A percentile compares a stretch with the other conserved stretches of the same genome.
These are phyloP conservation scores for Cetonia aurata DNA, from an alignment of 2,888 invertebrate species.

Conservation along the genomic window DNA sequence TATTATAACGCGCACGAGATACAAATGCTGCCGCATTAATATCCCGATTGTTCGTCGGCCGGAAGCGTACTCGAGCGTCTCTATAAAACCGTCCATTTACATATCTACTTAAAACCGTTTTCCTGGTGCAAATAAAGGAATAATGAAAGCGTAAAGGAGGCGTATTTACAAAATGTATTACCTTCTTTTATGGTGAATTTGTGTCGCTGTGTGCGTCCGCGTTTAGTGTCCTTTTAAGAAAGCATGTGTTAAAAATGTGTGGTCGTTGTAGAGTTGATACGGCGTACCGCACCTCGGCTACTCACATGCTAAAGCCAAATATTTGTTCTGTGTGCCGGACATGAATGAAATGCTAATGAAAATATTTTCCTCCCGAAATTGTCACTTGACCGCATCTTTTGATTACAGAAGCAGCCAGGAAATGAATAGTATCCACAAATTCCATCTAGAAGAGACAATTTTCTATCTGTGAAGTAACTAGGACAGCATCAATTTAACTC, in stretches of 20 bases:
- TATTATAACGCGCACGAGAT: background rate
- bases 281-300: constrained; percentile 14
- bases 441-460: no score
- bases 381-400: constrained; percentile 25
- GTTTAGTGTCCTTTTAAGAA: constrained; percentile 42
- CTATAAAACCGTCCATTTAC: constrained; percentile 45
- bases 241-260: constrained; percentile 43
- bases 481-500: no score
- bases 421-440: constrained; percentile 17
- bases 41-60: constrained; percentile 29
- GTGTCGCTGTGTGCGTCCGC: constrained; percentile 39
- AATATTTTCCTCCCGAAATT: constrained; percentile 33
- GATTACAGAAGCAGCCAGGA: constrained; percentile 29
- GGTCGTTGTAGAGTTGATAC: constrained; percentile 26
- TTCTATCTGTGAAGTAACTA: no score
- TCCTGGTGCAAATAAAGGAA: constrained; percentile 45
- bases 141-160: constrained; percentile 44
- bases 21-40: constrained; percentile 29
- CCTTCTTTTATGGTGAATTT: constrained; percentile 42
- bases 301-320: constrained; percentile 33
- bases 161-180: constrained; percentile 45
- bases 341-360: constrained; percentile 39
- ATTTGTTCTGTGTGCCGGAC: constrained; percentile 36
- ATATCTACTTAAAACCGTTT: constrained; percentile 42
- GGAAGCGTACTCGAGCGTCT: constrained; percentile 22